phyloP scores from a whole-genome alignment of 2,113 vertebrate species.

The Leptocoma aspasia region DNA sequence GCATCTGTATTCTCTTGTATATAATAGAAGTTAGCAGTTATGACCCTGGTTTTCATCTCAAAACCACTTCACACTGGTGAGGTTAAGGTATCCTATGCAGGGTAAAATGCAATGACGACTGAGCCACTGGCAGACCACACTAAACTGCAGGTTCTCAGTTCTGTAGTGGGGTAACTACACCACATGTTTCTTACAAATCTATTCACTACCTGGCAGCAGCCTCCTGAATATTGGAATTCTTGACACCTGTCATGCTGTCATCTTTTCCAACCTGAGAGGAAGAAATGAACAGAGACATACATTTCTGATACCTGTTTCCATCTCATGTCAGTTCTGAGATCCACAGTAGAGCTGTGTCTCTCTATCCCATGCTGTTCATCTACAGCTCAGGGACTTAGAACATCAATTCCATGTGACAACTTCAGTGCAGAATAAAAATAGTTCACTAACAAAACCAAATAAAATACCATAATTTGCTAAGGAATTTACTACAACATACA shows the following conservation, averaged over 20 bases:
- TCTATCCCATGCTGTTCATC: background rate
- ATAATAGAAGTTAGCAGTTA: background rate
- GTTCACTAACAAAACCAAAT: background rate
- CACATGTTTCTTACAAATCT: background rate
- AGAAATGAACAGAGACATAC: background rate
- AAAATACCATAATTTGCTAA: background rate
- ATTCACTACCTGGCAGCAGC: conserved; percentile 77
- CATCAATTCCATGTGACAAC: background rate
- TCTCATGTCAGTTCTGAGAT: background rate
- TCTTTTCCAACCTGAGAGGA: conserved; percentile 77
- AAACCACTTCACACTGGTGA: background rate
- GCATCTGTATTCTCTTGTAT: background rate
- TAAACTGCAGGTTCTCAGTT: background rate
- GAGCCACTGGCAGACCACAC: background rate
- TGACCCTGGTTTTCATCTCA: background rate
- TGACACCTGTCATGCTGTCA: conserved; percentile 71
- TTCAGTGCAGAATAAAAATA: background rate
- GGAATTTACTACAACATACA: background rate
- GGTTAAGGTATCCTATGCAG: background rate
- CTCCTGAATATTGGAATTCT: conserved; percentile 81
- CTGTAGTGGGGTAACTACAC: background rate
- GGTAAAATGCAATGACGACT: background rate
- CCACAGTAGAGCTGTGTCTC: background rate
- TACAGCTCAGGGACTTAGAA: background rate
- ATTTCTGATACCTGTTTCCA: background rate